phyloP scores from a whole-genome alignment of 2,797 vertebrate species.

The Gallinago stenura region DNA sequence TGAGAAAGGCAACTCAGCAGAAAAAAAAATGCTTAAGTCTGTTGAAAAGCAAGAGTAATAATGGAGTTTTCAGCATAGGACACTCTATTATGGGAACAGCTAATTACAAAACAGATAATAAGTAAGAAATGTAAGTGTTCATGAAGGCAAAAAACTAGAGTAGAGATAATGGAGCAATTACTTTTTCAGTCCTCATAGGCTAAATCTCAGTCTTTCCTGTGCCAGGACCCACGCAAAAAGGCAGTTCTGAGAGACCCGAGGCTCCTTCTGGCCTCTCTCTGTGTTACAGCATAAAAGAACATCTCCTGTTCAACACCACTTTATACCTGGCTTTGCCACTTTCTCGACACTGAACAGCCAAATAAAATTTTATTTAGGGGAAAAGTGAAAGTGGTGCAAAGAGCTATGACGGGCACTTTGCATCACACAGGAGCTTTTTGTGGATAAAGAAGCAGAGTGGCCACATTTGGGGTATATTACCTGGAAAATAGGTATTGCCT shows the following conservation, averaged over 20 bases:
- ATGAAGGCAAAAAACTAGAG: conserved; percentile 36
- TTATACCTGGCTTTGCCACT: background rate
- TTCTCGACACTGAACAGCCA: background rate
- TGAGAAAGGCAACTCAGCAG: conserved; percentile 63
- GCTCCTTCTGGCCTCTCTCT: background rate
- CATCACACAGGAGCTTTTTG: background rate
- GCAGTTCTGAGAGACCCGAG: background rate
- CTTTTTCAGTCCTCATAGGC: conserved; percentile 34
- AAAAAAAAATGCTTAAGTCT: conserved; percentile 65
- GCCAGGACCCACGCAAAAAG: background rate
- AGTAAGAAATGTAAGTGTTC: conserved; percentile 58
- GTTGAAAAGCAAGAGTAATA: conserved; percentile 61
- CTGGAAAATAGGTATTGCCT: background rate
- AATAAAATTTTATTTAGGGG: conserved; percentile 2
- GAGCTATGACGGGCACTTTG: background rate
- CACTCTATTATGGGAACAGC: conserved; percentile 45
- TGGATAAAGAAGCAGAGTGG: background rate
- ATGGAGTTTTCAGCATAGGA: conserved; percentile 58
- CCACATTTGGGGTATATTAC: background rate
- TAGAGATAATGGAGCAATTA: conserved; percentile 64
- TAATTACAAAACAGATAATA: conserved; percentile 71
- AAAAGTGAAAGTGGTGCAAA: background rate
- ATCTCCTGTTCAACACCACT: background rate
- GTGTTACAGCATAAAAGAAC: background rate
- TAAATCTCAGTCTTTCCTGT: background rate